Evolutionary conservation across 1,140 invertebrate species (phyloP), one percentile per base, ranked within the genome.

Genomic region (Teleopsis dalmanni): DNA sequence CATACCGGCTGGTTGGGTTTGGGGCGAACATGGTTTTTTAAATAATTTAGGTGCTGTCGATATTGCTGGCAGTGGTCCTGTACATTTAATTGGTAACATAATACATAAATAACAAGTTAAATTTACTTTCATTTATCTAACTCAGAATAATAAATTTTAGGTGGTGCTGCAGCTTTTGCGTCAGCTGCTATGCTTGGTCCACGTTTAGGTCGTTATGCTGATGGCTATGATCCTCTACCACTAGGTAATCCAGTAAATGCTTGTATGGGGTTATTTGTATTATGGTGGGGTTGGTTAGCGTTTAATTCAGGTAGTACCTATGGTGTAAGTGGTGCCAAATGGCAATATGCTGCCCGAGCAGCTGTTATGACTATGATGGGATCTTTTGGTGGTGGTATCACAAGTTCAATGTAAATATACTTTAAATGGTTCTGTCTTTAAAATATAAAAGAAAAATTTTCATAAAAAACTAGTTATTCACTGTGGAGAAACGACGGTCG

Each of bases 231-330:
- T 9, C 80, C 88, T 0, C 59, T 91, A 18, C 87, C 89, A 0
- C 75, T 94, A 53, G 91, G 91, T 1, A 87, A 84, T 61, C 90
- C 92, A 0, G 90, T 92, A 1, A 95, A 93, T 61, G 88, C 90
- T 7, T 82, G 92, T 22, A 83, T 95, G 77, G 93, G 92, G 0
- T 78, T 92, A 1, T 95, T 95, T 62, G 91, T 95, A 22, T 73
- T 95, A 4, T 96, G 92, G 91, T 95, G 90, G 67, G 91, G 90
- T 0, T 95, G 91, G 91, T 72, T 94, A 31, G 91, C 89, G 3
- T 95, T 95, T 59, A 95, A 95, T 70, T 92, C 89, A 41, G 91
- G 91, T n/a, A 87, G 84, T 55, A 88, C 85, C 34, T 87, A 87
- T 59, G 85, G 85, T 18, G 78, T 87, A 25, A 81, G 75, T 48